Evolutionary conservation across 2,113 vertebrate species (phyloP).

Genomic region (Eudyptes chrysolophus): DNA sequence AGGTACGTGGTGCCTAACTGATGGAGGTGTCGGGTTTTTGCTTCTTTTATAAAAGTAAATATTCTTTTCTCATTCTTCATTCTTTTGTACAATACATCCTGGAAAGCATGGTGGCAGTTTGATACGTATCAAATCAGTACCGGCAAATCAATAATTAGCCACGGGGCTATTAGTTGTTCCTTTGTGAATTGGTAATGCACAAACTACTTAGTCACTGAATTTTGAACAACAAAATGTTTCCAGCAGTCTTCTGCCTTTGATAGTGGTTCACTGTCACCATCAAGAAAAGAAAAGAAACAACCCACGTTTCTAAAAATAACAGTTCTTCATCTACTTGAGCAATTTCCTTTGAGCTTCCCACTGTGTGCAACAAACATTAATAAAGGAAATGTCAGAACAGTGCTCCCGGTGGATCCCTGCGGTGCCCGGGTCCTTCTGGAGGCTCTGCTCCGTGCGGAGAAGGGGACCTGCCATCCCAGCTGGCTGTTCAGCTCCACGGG

Average conservation of each 20-base stretch:
- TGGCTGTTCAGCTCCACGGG: neutral
- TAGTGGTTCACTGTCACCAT: neutral
- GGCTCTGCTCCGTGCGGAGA: neutral
- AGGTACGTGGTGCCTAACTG: accelerated
- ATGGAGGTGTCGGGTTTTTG: accelerated
- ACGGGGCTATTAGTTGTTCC: neutral
- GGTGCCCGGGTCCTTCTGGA: neutral
- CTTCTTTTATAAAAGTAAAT: neutral
- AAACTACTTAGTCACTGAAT: neutral
- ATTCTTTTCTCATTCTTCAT: neutral
- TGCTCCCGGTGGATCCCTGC: accelerated
- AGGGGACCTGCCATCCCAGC: neutral
- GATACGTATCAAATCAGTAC: neutral
- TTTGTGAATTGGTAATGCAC: neutral
- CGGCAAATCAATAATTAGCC: slow-evolving; percentile 25
- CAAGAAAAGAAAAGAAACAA: neutral
- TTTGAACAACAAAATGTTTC: neutral
- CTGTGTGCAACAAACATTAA: neutral
- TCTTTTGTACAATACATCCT: neutral
- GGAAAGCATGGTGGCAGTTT: neutral
- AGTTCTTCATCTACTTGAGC: neutral
- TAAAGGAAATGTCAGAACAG: neutral
- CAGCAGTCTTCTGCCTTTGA: neutral
- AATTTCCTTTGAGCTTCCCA: neutral
- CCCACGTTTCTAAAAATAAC: neutral